Evolutionary conservation across 1,140 invertebrate genomes (phyloP).

Genomic region (Diachasma alloeum): DNA sequence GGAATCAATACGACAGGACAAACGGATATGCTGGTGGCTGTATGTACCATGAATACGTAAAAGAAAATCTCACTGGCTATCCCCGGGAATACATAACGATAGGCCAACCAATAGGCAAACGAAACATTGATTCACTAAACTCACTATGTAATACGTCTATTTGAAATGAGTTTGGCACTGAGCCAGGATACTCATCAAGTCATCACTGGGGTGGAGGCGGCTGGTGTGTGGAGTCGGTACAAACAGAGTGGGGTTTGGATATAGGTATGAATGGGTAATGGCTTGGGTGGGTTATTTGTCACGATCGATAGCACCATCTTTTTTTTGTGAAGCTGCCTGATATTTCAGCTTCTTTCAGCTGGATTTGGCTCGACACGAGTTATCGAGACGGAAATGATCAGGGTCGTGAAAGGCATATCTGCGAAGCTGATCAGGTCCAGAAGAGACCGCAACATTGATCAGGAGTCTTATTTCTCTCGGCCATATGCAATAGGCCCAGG

Average conservation of each 20-base stretch:
- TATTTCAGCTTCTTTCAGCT: background rate
- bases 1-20: background rate
- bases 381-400: too few species aligned
- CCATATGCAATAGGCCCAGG: too few species aligned
- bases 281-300: background rate
- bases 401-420: too few species aligned
- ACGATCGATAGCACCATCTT: background rate
- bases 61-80: background rate
- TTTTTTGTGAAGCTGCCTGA: background rate
- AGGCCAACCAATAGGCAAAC: slow-evolving; percentile 18
- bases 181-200: background rate
- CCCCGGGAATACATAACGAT: background rate
- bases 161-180: slow-evolving; percentile 52
- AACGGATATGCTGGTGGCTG: background rate
- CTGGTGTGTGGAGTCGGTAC: background rate
- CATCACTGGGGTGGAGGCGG: background rate
- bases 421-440: too few species aligned
- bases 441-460: too few species aligned
- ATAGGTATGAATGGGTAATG: slow-evolving; percentile 8
- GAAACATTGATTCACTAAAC: slow-evolving; percentile 58
- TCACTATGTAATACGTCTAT: slow-evolving; percentile 58
- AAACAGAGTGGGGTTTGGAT: background rate
- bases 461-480: too few species aligned
- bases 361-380: too few species aligned
- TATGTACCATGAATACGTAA: background rate